Evolutionary conservation across 2,888 invertebrate species (phyloP), one percentile per base, ranked within the genome.

Genomic region (Cephus nigrinus): DNA sequence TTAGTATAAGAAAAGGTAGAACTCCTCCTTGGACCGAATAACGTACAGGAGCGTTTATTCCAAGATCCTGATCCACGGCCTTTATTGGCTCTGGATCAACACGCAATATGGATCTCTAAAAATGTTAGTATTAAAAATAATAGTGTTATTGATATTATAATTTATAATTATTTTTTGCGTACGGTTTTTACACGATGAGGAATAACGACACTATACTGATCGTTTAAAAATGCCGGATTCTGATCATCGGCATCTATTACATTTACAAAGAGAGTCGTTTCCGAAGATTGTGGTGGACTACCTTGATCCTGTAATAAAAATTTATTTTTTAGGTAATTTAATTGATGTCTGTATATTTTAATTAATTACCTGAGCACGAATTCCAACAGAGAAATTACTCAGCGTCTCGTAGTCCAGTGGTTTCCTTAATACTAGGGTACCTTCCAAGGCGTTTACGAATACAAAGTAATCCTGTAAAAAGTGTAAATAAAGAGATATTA

Each of bases 231-330:
- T 86, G 94, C 94, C 0, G 98, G 98, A 92, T 98, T 98, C 92
- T 98, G 97, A 91, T 98, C 98, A 87, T 98, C 98, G 0, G 97
- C 97, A 90, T 98, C 98, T 33, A 97, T 94, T 72, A 98, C 95
- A 81, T 95, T 94, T 0, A 98, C 96, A 4, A 94, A 93, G 4
- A 98, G 93, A 36, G 93, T 92, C 0, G 97, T 96, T 86, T 97
- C 96, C 69, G 95, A 95, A 87, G 94, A 94, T 84, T 94, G 94
- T 0, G 97, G 95, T 2, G 97, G 97, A 72, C 94, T 93, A 34
- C 97, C 98, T 90, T 96, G 96, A 92, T 98, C 98, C 92, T 95
- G 93, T 79, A 83, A 81, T 40, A 72, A 11, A 30, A 73, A 34
- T 12, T 15, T 12, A 12, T 32, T 12, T 32, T 30, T 40, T 55